Evolutionary conservation across 64 coral and sea anemone genomes (phyloP).

Genomic region (Actinia tenebrosa): DNA sequence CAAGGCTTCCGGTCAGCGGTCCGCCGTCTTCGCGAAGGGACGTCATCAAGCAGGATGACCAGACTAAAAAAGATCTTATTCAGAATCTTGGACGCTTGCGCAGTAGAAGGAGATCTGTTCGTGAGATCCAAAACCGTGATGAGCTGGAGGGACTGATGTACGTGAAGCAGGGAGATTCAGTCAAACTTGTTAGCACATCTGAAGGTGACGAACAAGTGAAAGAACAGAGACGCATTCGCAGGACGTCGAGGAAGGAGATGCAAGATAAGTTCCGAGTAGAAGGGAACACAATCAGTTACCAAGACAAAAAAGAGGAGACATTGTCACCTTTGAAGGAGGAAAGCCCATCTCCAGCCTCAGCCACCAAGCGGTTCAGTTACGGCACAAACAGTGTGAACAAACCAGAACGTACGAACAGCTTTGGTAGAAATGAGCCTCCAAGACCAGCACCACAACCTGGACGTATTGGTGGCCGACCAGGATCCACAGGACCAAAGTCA

Average conservation of each 20-base stretch:
- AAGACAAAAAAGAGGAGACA: not conserved
- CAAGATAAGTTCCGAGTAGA: constrained; percentile 37
- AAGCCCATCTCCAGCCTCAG: constrained; percentile 7
- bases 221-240: constrained; percentile 69
- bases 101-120: constrained; percentile 65
- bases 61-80: constrained; percentile 79
- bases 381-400: not conserved
- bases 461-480: not conserved
- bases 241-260: constrained; percentile 70
- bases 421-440: constrained; percentile 12
- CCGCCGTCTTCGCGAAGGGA: constrained; percentile 35
- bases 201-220: constrained; percentile 82
- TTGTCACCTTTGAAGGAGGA: constrained; percentile 27
- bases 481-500: constrained; percentile 36
- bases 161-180: constrained; percentile 74
- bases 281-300: not conserved
- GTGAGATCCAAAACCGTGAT: constrained; percentile 81
- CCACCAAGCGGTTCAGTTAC: not conserved
- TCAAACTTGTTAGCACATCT: constrained; percentile 83
- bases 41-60: not conserved
- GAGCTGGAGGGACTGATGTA: constrained; percentile 91
- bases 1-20: constrained; percentile 35
- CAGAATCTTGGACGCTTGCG: constrained; percentile 72
- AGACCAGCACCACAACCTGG: constrained; percentile 12
- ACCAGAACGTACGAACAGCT: not conserved